Conservation (phyloP, 2,888 invertebrate genomes). For the Drosophila koepferae region DNA sequence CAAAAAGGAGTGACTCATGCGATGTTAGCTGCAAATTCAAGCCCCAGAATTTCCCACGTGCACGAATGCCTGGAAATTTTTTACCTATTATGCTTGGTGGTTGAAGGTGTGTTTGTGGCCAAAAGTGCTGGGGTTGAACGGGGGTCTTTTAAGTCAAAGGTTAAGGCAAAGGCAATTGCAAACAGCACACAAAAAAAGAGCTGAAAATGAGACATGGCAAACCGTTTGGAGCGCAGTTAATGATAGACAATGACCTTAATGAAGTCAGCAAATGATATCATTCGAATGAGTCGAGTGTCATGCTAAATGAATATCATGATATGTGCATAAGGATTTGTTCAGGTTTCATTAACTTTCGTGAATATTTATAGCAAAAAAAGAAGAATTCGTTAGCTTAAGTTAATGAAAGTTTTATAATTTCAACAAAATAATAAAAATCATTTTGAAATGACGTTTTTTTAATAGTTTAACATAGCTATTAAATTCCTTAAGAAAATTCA, state of each 20-base stretch:
- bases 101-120: constrained; percentile 14
- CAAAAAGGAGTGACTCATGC: constrained; percentile 68
- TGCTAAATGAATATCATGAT: not conserved
- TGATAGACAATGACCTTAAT: constrained; percentile 7
- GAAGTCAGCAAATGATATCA: constrained; percentile 15
- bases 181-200: constrained; percentile 5
- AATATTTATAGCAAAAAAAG: too few species aligned
- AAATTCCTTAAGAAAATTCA: too few species aligned
- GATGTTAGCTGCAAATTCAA: constrained; percentile 48
- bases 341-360: not conserved
- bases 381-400: too few species aligned
- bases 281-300: not conserved
- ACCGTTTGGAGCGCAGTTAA: not conserved
- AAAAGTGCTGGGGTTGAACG: constrained; percentile 3
- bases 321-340: not conserved
- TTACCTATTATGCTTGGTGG: constrained; percentile 8
- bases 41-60: constrained; percentile 67
- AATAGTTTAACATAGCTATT: too few species aligned
- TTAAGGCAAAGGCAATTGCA: constrained; percentile 21
- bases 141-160: not conserved
- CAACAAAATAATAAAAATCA: too few species aligned
- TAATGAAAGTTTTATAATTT: too few species aligned
- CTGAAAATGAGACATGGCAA: not conserved
- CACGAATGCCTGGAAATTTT: constrained; percentile 30
- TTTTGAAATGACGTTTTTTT: too few species aligned